Evolutionary conservation across 2,888 invertebrate species (phyloP), one percentile per base, ranked within the genome.

Genomic region (Synanthedon formicaeformis): DNA sequence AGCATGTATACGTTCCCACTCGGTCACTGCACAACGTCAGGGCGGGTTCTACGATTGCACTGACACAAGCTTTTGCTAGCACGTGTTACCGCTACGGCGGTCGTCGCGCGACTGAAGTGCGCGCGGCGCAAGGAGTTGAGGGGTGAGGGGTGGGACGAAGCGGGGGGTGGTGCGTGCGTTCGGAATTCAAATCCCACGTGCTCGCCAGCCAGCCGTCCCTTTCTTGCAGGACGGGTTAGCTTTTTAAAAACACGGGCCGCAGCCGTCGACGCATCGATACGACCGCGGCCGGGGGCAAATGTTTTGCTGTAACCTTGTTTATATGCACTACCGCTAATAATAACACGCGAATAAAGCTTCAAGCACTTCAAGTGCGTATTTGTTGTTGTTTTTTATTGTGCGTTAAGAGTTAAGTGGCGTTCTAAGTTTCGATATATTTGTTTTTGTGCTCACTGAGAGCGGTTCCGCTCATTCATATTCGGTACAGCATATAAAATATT

Each of bases 171-270:
- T 87, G 87, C 87, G 87, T 87, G 84, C 81, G 83, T 83, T 82
- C 75, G 86, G 86, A 86, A 87, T 87, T 79, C 80, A 78, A 85
- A 82, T 82, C 85, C 86, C 86, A 86, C 85, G 86, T 86, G 85
- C 78, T 79, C 71, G 73, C 66, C 72, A 66, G 64, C 81, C 81
- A 77, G 83, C 86, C 81, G 77, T 85, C 86, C 80, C 79, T 80
- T 79, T 83, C 82, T 78, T 76, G 68, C 80, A 67, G 84, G 82
- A 83, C 81, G 84, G 83, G 85, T 85, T 84, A 76, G 82, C 82
- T 84, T 86, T 86, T 85, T 75, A 79, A 84, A 83, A 81, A 78
- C 78, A 66, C 73, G 73, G 73, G 67, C 72, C 75, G 75, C 10
- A 8, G 34, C 71, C 75, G 74, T 71, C 75, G 74, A 80, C 82